Base-by-base conservation (phyloP, 2,113 vertebrate genomes). In the Herpetotheres cachinnans region DNA sequence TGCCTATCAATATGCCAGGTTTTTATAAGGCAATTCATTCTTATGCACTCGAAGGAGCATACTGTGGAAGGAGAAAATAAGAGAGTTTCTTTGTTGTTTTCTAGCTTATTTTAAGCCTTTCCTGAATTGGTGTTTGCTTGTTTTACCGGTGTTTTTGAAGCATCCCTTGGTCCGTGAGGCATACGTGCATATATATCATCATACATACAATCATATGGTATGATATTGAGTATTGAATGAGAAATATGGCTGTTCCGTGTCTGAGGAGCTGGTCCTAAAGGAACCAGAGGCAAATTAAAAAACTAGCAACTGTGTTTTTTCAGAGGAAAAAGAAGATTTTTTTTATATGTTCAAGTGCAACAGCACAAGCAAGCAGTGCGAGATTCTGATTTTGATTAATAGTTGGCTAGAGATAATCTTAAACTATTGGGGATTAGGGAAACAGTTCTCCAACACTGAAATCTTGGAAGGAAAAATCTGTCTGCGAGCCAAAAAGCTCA, bases 321-420 rank as follows among this genome's bases (percentile, higher is more conserved):
- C 59, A 52, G 76, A 71, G 47, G 11, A 70, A 38, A 87, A 61
- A 47, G 3, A 15, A 5, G 4, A 20, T 8, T 27, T 44, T 36
- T 47, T 86, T 66, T 26, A 36, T 66, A 66, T 76, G 50, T 70
- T 87, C 21, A 29, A 93, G 77, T 73, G 59, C 58, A 80, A 69
- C 58, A 69, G 74, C 63, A 42, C 62, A 38, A 88, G 85, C 71
- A 58, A 91, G 63, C 63, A 32, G 74, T 58, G 79, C 72, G 54
- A 22, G 80, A 55, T 78, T 7, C 88, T 93, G 92, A 95, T 83
- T 96, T 69, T 96, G 92, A 96, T 96, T 95, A 88, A 86, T 66
- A 81, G 85, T 67, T 97, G 95, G 95, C 97, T 42, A 81, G 62
- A 96, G 90, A 83, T 81, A 56, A 92, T 77, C 78, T 93, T 61